Percentiles rank a stretch among this genome's conserved stretches.
phyloP scores from a whole-genome alignment of 2,113 vertebrate species.

The Chamaea fasciata region DNA sequence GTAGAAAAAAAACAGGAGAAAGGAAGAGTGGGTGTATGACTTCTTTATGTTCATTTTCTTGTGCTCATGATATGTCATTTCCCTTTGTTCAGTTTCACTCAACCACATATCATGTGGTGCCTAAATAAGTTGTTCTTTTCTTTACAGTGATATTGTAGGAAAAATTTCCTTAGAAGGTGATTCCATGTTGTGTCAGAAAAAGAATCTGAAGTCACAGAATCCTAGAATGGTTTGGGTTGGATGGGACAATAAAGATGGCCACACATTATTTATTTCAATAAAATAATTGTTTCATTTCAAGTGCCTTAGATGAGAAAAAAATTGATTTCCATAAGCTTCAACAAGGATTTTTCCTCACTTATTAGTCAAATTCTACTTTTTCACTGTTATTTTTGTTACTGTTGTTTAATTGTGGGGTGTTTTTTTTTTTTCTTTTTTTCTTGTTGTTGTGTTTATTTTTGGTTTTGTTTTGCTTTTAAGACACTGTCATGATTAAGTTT shows the following conservation, averaged over 20 bases:
- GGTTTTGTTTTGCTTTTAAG: not conserved
- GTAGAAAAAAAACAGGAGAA: not conserved
- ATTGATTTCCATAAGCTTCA: not conserved
- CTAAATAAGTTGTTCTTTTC: not conserved
- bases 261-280: not conserved
- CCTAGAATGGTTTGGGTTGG: not conserved
- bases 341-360: not conserved
- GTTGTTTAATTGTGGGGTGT: too few relatives aligned
- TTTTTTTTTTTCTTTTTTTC: not conserved
- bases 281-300: not conserved
- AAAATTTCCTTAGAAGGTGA: not conserved
- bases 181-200: not conserved
- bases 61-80: not conserved
- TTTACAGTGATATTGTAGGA: not conserved
- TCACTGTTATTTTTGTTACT: not conserved
- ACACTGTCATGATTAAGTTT: not conserved
- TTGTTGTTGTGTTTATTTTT: not conserved
- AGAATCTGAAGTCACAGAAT: not conserved
- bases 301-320: not conserved
- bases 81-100: not conserved
- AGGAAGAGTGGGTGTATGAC: not conserved
- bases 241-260: not conserved
- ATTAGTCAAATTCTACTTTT: not conserved
- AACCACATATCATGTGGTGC: not conserved
- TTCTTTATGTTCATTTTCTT: not conserved